phyloP scores from a whole-genome alignment of 1,140 invertebrate genomes.

The Drosophila kanapiae region DNA sequence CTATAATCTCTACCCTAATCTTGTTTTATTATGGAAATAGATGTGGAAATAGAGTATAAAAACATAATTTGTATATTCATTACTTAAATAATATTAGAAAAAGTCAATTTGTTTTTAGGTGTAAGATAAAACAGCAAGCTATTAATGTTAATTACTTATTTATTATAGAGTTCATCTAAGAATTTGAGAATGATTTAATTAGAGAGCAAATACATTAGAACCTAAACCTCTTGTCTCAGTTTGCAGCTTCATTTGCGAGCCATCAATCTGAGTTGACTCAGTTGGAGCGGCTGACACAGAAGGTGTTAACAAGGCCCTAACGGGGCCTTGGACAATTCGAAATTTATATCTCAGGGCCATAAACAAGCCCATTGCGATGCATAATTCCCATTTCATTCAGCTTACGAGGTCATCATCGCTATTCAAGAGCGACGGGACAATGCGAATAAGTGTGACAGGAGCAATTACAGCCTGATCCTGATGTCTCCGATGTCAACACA shows the following conservation, averaged over 20 bases:
- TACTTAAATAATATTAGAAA: neutral
- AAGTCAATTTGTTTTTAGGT: neutral
- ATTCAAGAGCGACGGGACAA: slow-evolving; percentile 59
- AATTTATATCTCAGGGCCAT: slow-evolving; percentile 48
- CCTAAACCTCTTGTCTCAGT: neutral
- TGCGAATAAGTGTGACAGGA: slow-evolving; percentile 81
- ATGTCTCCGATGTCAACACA: slow-evolving; percentile 69
- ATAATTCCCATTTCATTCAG: slow-evolving; percentile 63
- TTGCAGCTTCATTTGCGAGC: neutral
- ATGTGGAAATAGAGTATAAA: neutral
- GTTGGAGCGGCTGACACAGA: slow-evolving; percentile 22
- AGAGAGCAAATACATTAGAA: no score
- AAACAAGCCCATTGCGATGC: slow-evolving; percentile 40
- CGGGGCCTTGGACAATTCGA: slow-evolving; percentile 29
- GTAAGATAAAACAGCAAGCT: neutral
- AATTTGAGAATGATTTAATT: no score
- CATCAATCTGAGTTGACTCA: slow-evolving; percentile 17
- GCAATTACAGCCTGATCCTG: slow-evolving; percentile 70
- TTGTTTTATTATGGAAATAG: neutral
- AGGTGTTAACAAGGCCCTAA: slow-evolving; percentile 62
- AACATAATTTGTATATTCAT: neutral
- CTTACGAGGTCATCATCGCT: slow-evolving; percentile 69
- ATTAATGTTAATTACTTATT: neutral
- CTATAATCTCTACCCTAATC: neutral
- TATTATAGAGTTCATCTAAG: no score